These are phyloP conservation scores for Trachythela sp. DNA, from an alignment of 64 coral and sea anemone species.

Conservation along the genomic window DNA sequence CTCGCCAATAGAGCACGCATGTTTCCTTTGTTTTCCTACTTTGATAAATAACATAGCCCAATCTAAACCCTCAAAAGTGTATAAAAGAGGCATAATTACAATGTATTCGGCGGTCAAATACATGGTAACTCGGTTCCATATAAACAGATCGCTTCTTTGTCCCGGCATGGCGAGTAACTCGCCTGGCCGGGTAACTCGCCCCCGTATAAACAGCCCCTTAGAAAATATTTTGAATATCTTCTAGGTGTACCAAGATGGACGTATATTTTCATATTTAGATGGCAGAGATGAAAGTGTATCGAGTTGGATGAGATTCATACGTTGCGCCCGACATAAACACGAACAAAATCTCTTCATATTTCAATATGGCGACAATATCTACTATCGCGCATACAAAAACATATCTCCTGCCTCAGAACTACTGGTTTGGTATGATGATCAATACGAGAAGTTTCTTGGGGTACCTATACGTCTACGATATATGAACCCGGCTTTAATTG, in stretches of 20 bases:
- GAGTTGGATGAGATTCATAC: constrained; percentile 62
- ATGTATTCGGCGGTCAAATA: too few species aligned
- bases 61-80: too few species aligned
- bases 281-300: constrained; percentile 53
- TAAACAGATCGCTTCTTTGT: too few species aligned
- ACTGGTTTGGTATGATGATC: constrained; percentile 58
- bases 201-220: too few species aligned
- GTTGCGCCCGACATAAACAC: constrained; percentile 44
- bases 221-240: neutral
- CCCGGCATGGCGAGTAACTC: too few species aligned
- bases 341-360: constrained; percentile 54
- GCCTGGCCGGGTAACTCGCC: too few species aligned
- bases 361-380: constrained; percentile 59
- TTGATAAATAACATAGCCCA: too few species aligned
- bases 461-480: constrained; percentile 4
- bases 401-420: constrained; percentile 46
- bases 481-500: neutral
- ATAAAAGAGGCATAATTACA: too few species aligned
- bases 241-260: constrained; percentile 52
- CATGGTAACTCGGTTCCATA: too few species aligned
- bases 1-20: too few species aligned
- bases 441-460: constrained; percentile 51
- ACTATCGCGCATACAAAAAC: constrained; percentile 49
- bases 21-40: too few species aligned
- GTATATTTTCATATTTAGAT: constrained; percentile 42